Conservation (phyloP, 2,797 vertebrate species). For the Pteronotus mesoamericanus region DNA sequence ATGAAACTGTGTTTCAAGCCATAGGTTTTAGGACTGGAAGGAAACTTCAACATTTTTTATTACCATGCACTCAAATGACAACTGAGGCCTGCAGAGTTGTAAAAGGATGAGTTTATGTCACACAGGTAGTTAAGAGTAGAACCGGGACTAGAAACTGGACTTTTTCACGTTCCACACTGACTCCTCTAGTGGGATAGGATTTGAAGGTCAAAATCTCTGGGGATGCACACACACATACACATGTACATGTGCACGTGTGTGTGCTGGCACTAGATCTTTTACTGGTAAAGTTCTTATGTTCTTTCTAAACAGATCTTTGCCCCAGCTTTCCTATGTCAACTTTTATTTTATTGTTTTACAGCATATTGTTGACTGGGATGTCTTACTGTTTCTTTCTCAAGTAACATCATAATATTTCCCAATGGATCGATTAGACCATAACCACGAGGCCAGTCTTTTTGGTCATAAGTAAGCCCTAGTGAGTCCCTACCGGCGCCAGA, state of each 20-base stretch:
- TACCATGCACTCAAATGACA: neutral
- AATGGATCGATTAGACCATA: neutral
- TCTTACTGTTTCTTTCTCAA: neutral
- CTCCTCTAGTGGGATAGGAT: neutral
- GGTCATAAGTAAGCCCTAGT: neutral
- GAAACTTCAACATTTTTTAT: neutral
- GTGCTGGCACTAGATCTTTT: neutral
- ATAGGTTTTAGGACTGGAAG: neutral
- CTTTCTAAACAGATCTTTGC: neutral
- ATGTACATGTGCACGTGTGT: fast-evolving
- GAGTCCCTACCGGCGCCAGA: neutral
- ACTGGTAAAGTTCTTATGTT: neutral
- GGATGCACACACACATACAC: neutral
- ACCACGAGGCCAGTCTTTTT: neutral
- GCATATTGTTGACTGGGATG: neutral
- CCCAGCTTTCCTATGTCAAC: neutral
- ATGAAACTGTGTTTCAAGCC: neutral
- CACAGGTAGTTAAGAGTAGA: neutral
- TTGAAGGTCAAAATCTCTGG: neutral
- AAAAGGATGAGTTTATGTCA: neutral
- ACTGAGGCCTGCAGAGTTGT: neutral
- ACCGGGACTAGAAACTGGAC: neutral
- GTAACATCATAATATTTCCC: neutral
- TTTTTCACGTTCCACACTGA: neutral
- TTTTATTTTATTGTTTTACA: neutral